These are phyloP conservation scores for Cuniculus paca DNA, from an alignment of 2,797 vertebrate genomes.

Conservation along the genomic window DNA sequence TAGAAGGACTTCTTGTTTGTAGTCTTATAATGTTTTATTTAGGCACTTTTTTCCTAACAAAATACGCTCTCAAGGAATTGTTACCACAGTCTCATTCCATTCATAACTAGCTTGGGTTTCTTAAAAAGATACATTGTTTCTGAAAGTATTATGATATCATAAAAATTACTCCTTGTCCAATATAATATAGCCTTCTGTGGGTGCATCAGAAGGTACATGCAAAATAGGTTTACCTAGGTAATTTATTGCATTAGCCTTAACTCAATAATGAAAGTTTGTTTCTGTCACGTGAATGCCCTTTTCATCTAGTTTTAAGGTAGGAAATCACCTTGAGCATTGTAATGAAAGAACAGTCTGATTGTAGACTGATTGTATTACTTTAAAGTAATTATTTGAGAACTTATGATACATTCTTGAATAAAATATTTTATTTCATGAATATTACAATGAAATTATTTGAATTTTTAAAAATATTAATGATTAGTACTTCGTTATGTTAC, in stretches of 20 bases:
- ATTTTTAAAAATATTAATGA: neutral
- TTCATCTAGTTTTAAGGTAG: constrained; percentile 34
- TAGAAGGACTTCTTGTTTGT: neutral
- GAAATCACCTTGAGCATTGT: constrained; percentile 9
- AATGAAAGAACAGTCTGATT: constrained; percentile 54
- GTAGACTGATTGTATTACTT: constrained; percentile 28
- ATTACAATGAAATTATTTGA: neutral
- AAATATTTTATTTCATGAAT: neutral
- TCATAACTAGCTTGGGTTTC: neutral
- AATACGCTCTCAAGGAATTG: constrained; percentile 24
- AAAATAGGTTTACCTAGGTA: constrained; percentile 7
- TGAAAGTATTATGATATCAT: neutral
- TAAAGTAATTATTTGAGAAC: constrained; percentile 23
- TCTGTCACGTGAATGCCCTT: constrained; percentile 9
- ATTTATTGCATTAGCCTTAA: neutral
- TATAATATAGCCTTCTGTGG: neutral
- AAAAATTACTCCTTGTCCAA: constrained; percentile 12
- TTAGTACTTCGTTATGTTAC: neutral
- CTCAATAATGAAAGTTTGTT: neutral
- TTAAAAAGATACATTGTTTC: constrained; percentile 59
- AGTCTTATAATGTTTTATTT: neutral
- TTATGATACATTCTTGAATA: constrained; percentile 35
- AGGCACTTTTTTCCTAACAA: neutral
- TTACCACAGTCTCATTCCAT: constrained; percentile 1
- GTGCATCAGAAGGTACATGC: neutral